Percentiles rank a stretch among this genome's conserved stretches.
These are phyloP conservation scores for Oeneis ivallda DNA, from an alignment of 2,888 invertebrate species.

Conservation along the genomic window DNA sequence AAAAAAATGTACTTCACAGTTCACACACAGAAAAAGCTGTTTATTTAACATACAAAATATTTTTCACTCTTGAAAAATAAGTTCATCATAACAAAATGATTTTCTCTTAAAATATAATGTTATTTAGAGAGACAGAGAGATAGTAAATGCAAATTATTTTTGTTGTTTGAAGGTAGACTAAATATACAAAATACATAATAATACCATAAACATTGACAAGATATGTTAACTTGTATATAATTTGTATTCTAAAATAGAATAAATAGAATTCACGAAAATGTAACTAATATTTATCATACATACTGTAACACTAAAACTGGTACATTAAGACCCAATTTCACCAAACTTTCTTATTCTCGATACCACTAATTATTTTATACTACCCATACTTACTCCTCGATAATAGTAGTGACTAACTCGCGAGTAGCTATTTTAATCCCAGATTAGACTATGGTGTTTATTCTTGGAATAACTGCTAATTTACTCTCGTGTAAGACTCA, in stretches of 20 bases:
- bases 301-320: not conserved
- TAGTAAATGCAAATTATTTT: not conserved
- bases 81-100: not conserved
- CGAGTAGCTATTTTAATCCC: too few species aligned
- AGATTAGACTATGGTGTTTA: too few species aligned
- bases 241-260: conserved; percentile 23
- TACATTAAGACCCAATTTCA: too few species aligned
- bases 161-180: conserved; percentile 20
- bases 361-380: too few species aligned
- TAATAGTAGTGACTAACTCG: too few species aligned
- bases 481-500: too few species aligned
- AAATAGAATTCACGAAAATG: conserved; percentile 30
- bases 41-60: not conserved
- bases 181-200: conserved; percentile 12
- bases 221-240: conserved; percentile 30
- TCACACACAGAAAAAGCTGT: not conserved
- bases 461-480: too few species aligned
- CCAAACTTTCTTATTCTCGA: too few species aligned
- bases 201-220: conserved; percentile 18
- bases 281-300: conserved; percentile 10
- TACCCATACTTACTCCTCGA: too few species aligned
- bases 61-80: not conserved
- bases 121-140: not conserved
- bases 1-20: not conserved
- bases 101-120: not conserved